Evolutionary conservation across 2,797 vertebrate species (phyloP), one percentile per base, ranked within the genome.

Genomic region (Spinus pinus): DNA sequence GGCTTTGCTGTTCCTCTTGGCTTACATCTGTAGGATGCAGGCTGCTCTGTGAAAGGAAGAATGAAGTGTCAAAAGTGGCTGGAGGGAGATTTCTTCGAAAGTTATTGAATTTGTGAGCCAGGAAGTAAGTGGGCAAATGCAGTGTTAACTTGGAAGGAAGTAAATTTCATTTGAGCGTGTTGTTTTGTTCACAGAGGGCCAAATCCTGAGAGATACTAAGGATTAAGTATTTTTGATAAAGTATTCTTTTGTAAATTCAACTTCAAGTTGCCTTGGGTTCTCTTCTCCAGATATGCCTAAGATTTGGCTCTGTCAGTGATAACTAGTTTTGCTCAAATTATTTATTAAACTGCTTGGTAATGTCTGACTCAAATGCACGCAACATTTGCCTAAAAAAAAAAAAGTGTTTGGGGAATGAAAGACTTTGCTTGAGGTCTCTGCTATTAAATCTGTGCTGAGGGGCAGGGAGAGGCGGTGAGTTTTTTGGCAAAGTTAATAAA

Each of bases 401-500:
- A 93, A 58, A 19, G 80, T 49, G 46, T 86, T 93, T 90, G 78
- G 88, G 56, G 92, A 94, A 80, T 44, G 74, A 86, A 90, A 81
- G 87, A 50, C 80, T 73, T 95, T 88, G 85, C 93, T 96, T 88
- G 85, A 96, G 93, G 85, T 94, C 91, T 92, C 72, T 94, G 94
- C 91, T 90, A 64, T 91, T 95, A 94, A 96, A 95, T 96, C 94
- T 91, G 91, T 75, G 95, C 94, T 94, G 90, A 93, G 77, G 77
- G 95, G 95, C 85, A 90, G 89, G 96, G 91, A 95, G 95, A 94
- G 93, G 89, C 82, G 70, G 62, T 65, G 82, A 96, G 93, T n/a
- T 86, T 96, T 96, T 94, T 95, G 94, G 89, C 23, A 4, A 93
- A 94, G 95, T 96, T 96, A 96, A 96, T 96, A 94, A 96, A 94